phyloP scores from a whole-genome alignment of 2,888 invertebrate species.

The Coleophora deauratella region DNA sequence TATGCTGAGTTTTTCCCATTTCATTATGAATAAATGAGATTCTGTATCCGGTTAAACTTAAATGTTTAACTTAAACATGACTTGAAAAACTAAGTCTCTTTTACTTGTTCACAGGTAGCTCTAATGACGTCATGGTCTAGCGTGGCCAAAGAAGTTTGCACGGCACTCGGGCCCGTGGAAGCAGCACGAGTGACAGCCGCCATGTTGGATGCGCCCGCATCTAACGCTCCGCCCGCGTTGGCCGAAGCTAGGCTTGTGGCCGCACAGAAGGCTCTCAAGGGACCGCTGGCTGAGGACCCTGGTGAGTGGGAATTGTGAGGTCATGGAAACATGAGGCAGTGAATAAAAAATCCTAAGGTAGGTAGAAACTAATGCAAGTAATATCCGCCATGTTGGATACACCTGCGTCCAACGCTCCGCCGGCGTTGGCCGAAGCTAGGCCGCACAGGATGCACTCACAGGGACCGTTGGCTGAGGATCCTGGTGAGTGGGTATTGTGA shows the following conservation, averaged over 20 bases:
- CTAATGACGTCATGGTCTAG: conserved; percentile 87
- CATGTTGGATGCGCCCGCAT: conserved; percentile 85
- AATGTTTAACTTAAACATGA: no score
- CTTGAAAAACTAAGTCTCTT: no score
- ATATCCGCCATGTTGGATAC: no score
- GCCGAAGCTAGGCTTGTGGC: conserved; percentile 88
- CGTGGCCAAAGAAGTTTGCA: conserved; percentile 86
- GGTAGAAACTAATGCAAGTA: no score
- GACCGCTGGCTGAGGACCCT: conserved; percentile 55
- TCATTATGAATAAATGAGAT: no score
- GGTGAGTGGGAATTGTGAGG: conserved; percentile 25
- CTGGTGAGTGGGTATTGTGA: conserved; percentile 26
- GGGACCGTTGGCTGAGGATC: conserved; percentile 72
- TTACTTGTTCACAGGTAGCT: conserved; percentile 80
- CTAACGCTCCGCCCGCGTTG: conserved; percentile 77
- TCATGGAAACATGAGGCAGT: no score
- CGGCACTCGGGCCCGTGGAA: conserved; percentile 83
- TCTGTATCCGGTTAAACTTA: no score
- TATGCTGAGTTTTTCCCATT: no score
- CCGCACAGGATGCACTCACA: conserved; percentile 79
- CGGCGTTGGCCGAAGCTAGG: no score
- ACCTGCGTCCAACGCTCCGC: no score
- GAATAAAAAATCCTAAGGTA: conserved; percentile 81
- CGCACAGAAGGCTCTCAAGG: conserved; percentile 80
- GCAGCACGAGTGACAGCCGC: conserved; percentile 83